These are phyloP conservation scores for Neomorphus geoffroyi DNA, from an alignment of 2,797 vertebrate genomes.

Conservation along the genomic window DNA sequence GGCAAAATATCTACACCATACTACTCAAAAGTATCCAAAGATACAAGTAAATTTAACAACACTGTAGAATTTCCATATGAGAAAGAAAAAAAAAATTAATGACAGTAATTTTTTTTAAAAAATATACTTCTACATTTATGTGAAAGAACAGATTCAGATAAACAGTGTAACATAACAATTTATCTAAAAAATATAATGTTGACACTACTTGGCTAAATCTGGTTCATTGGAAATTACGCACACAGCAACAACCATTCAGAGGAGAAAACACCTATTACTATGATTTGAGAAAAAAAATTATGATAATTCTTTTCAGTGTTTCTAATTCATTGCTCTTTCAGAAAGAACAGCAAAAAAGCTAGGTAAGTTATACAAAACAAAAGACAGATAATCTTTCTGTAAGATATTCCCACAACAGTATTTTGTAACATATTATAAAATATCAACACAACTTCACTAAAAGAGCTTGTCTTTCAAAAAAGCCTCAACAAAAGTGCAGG, in stretches of 20 bases:
- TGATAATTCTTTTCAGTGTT: neutral
- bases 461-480: neutral
- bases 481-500: neutral
- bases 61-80: neutral
- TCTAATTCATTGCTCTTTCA: neutral
- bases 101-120: neutral
- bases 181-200: neutral
- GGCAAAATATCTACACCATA: constrained; percentile 39
- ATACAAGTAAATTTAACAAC: neutral
- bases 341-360: neutral
- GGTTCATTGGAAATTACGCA: constrained; percentile 6
- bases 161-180: neutral
- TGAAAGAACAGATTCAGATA: neutral
- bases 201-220: neutral
- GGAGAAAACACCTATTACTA: neutral
- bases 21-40: neutral
- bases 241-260: neutral
- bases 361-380: neutral
- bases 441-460: neutral
- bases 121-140: neutral
- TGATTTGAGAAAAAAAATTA: neutral
- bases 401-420: neutral
- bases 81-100: neutral
- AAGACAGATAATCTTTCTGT: neutral
- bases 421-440: neutral